A percentile compares a stretch with the other conserved stretches of the same genome.
Evolutionary conservation across 2,113 vertebrate genomes (phyloP).

Genomic region (Larimichthys crocea): DNA sequence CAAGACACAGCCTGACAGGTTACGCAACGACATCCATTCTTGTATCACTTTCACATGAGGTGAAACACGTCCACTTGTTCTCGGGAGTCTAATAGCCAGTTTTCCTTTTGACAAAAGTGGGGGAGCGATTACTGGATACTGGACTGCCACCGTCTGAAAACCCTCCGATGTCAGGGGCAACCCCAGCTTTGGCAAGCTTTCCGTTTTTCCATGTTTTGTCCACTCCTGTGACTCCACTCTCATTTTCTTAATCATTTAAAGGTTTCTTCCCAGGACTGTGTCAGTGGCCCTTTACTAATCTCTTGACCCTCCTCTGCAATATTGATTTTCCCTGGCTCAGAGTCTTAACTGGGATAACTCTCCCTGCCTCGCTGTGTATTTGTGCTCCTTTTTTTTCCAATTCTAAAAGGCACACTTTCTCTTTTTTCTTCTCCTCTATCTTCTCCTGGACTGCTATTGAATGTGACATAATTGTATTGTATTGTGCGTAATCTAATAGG

Average conservation of each 20-base stretch:
- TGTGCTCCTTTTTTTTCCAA: background rate
- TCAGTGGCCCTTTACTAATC: conserved; percentile 62
- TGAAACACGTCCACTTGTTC: background rate
- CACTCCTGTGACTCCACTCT: conserved; percentile 16
- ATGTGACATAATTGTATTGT: conserved; percentile 13
- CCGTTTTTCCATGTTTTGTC: conserved; percentile 9
- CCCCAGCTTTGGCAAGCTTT: conserved; percentile 2
- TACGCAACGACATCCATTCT: background rate
- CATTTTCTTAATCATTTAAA: conserved; percentile 59
- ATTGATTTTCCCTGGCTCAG: conserved; percentile 55
- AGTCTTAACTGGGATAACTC: conserved; percentile 40
- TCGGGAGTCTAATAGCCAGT: background rate
- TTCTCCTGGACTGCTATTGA: background rate
- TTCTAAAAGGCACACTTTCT: background rate
- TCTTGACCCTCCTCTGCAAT: conserved; percentile 38
- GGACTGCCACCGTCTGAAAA: background rate
- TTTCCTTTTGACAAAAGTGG: background rate
- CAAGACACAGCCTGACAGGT: background rate
- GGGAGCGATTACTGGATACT: background rate
- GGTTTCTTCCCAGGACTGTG: conserved; percentile 41
- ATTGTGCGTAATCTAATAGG: conserved; percentile 28
- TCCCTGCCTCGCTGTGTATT: conserved; percentile 1
- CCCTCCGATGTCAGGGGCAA: background rate
- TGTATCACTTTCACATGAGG: background rate
- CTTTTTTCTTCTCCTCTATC: background rate